Conservation (phyloP, 2,888 invertebrate species). For the Bellardia pandia region DNA sequence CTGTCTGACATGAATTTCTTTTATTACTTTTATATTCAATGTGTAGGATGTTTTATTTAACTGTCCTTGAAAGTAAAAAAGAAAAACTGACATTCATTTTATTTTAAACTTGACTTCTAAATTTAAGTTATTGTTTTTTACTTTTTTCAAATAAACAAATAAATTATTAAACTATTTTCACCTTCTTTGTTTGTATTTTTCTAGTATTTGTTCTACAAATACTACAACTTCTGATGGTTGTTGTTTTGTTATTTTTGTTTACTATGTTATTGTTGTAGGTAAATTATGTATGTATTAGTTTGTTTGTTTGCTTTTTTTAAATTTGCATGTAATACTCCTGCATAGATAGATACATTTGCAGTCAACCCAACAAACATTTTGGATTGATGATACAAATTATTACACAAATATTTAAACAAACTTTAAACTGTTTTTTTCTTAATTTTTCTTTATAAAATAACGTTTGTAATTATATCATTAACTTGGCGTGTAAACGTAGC, state of each 20-base stretch:
- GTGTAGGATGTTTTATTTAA: conserved; percentile 35
- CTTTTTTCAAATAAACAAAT: conserved; percentile 10
- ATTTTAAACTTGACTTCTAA: conserved; percentile 45
- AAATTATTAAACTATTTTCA: conserved; percentile 37
- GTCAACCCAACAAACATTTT: too few relatives aligned
- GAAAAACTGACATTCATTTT: conserved; percentile 11
- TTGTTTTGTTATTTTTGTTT: neutral
- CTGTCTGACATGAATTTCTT: neutral
- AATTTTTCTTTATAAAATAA: too few relatives aligned
- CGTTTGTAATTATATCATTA: too few relatives aligned
- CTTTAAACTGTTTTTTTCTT: too few relatives aligned
- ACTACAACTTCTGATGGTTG: conserved; percentile 25
- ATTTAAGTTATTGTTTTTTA: conserved; percentile 17
- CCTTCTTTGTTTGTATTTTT: conserved; percentile 14
- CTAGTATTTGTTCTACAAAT: neutral
- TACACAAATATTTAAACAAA: too few relatives aligned
- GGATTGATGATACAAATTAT: too few relatives aligned
- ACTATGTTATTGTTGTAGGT: neutral
- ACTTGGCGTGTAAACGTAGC: too few relatives aligned
- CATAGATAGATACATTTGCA: too few relatives aligned
- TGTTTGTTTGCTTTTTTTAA: neutral
- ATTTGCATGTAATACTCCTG: neutral
- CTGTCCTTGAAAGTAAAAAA: conserved; percentile 28
- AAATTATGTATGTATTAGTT: conserved; percentile 6
- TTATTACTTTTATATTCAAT: conserved; percentile 37